Evolutionary conservation across 2,113 vertebrate genomes (phyloP), one percentile per base, ranked within the genome.

Genomic region (Gadus chalcogrammus): DNA sequence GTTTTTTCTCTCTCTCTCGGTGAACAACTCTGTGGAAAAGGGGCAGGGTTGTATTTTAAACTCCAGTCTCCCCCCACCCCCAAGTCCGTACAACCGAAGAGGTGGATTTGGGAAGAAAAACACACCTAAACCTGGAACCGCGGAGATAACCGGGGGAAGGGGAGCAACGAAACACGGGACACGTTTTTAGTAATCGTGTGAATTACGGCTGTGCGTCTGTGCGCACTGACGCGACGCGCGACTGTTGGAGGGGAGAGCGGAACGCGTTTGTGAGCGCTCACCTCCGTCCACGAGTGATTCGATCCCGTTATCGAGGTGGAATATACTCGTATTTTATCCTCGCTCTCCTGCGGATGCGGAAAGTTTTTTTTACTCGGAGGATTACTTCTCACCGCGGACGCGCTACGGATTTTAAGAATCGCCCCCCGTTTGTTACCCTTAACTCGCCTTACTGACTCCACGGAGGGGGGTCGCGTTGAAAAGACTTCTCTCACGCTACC

Each of bases 51-150:
- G 71, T 61, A 76, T 86, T 79, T 87, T 82, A 84, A 82, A 88
- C 88, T 77, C 80, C 74, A 79, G 77, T 81, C 87, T 84, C 87
- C 85, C 89, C 42, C 42, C 8, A 13, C 42, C 42, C 42, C 8
- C 42, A 5, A 13, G 6, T 9, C 42, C 42, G 6, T 9, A 6
- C 42, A 85, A 79, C 42, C 63, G 81, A 76, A 70, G 81, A 88
- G 83, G 72, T 82, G 77, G 83, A 80, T 84, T 85, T 52, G 61
- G 78, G 79, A 88, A 84, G 87, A 88, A 89, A 86, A 71, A 69
- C 77, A 68, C 8, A 48, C 65, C 77, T 67, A 78, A 82, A 84
- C 79, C 83, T 88, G 84, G 78, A 77, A 85, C 8, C 8, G 84
- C 71, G 69, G 65, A 88, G 89, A 89, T 89, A 88, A 87, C 77